phyloP scores from a whole-genome alignment of 2,113 vertebrate genomes.

The Vanacampus margaritifer region DNA sequence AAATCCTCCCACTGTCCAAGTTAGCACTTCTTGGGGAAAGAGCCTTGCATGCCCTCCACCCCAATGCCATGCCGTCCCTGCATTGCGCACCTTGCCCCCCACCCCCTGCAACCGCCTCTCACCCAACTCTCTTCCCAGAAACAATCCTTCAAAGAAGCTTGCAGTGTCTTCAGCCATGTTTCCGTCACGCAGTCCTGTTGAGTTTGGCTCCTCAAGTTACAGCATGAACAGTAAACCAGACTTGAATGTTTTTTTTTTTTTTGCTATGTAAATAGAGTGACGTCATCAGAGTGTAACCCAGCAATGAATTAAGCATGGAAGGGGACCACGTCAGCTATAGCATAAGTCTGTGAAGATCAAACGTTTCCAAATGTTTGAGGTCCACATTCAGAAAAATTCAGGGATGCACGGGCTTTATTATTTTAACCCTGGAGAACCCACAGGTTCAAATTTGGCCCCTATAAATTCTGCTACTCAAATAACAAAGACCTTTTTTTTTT shows the following conservation, averaged over 20 bases:
- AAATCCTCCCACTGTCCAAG: constrained; percentile 81
- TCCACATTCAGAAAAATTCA: too few species aligned
- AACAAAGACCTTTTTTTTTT: too few species aligned
- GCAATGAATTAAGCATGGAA: not conserved
- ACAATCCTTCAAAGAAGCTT: not conserved
- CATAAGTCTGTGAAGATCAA: not conserved
- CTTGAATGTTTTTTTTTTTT: not conserved
- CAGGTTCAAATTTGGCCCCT: too few species aligned
- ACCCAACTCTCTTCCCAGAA: not conserved
- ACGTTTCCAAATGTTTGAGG: too few species aligned
- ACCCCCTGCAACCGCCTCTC: constrained; percentile 3
- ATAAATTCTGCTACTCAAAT: too few species aligned
- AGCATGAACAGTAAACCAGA: not conserved
- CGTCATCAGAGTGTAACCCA: not conserved
- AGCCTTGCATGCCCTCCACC: constrained; percentile 41
- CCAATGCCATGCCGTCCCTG: constrained; percentile 49
- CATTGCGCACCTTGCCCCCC: constrained; percentile 27
- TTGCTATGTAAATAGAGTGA: not conserved
- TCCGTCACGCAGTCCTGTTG: not conserved
- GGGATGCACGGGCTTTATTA: too few species aligned
- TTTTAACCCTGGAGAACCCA: too few species aligned
- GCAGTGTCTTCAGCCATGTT: constrained; percentile 4
- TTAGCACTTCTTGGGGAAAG: constrained; percentile 76
- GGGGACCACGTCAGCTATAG: not conserved
- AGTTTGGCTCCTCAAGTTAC: not conserved